A percentile compares a stretch with the other conserved stretches of the same genome.
Evolutionary conservation across 2,888 invertebrate species (phyloP).

Genomic region (Acronicta alni): DNA sequence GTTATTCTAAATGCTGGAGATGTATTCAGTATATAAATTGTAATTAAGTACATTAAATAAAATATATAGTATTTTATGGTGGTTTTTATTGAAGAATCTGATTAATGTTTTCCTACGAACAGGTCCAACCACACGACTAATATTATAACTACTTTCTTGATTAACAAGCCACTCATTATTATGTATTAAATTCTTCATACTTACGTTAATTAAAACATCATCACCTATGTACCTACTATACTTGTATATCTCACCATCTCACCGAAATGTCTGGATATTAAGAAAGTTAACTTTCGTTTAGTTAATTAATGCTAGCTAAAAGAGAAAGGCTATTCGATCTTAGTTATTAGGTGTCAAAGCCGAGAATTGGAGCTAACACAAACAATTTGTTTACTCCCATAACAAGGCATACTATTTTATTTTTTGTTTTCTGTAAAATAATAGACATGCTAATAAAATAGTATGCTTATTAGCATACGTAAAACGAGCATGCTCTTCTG

Average conservation of each 20-base stretch:
- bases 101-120: too few relatives aligned
- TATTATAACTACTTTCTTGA: background rate
- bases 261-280: slow-evolving; percentile 16
- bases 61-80: too few relatives aligned
- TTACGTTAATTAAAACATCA: background rate
- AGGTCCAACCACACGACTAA: too few relatives aligned
- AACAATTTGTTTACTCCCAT: slow-evolving; percentile 14
- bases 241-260: background rate
- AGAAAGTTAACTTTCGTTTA: slow-evolving; percentile 37
- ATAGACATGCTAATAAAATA: too few relatives aligned
- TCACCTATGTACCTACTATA: background rate
- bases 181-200: background rate
- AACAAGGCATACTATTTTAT: background rate
- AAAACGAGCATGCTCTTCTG: too few relatives aligned
- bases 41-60: too few relatives aligned
- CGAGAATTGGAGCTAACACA: slow-evolving; percentile 11
- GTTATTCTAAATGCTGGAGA: too few relatives aligned
- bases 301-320: slow-evolving; percentile 32
- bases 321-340: slow-evolving; percentile 36
- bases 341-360: slow-evolving; percentile 9
- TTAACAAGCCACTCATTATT: background rate
- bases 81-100: too few relatives aligned
- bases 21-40: too few relatives aligned
- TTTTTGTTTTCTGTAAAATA: too few relatives aligned
- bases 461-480: too few relatives aligned